A percentile compares a stretch with the other conserved stretches of the same genome.
phyloP scores from a whole-genome alignment of 2,113 vertebrate genomes.

The Numida meleagris region DNA sequence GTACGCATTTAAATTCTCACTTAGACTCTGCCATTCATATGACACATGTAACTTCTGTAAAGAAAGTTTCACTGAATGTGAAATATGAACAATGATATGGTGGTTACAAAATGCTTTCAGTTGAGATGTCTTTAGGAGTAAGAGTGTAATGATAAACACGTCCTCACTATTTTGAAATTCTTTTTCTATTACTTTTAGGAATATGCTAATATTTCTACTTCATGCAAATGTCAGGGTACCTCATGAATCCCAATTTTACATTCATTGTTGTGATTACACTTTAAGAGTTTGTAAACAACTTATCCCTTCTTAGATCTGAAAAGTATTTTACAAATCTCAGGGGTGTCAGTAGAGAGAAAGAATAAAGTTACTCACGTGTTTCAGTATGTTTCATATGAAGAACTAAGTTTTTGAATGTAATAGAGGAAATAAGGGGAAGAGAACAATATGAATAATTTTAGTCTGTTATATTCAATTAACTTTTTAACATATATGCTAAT shows the following conservation, averaged over 20 bases:
- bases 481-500: background rate
- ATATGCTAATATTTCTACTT: background rate
- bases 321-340: background rate
- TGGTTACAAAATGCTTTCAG: constrained; percentile 28
- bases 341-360: background rate
- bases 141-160: constrained; percentile 49
- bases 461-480: background rate
- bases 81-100: constrained; percentile 38
- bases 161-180: background rate
- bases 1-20: background rate
- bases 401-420: background rate
- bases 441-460: background rate
- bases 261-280: background rate
- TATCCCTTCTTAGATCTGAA: background rate
- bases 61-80: constrained; percentile 36
- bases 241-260: background rate
- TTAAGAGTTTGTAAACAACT: background rate
- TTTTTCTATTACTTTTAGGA: background rate
- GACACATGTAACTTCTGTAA: constrained; percentile 1
- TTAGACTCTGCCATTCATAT: background rate
- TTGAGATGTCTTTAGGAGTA: constrained; percentile 40
- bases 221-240: background rate
- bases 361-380: background rate
- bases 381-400: background rate
- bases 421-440: background rate